Evolutionary conservation across 2,113 vertebrate species (phyloP), one percentile per base, ranked within the genome.

Genomic region (Tapirus terrestris): DNA sequence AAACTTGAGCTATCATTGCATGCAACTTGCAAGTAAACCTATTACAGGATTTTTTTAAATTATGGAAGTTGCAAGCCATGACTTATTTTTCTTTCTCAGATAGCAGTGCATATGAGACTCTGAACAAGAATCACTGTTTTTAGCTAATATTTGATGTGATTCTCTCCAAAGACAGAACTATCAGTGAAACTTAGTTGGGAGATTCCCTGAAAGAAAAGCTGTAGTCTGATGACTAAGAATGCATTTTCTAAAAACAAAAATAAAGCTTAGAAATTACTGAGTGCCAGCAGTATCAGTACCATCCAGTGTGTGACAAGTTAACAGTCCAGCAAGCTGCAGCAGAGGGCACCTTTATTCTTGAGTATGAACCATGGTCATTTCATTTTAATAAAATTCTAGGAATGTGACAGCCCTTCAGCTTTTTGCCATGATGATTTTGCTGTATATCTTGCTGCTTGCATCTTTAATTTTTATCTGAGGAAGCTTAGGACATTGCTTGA

Each of bases 231-330:
- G 33, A 23, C 39, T n/a, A 10, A 63, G 48, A 91, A 75, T 9
- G 3, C 29, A 3, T 91, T 91, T 82, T 76, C n/a, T 70, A 51
- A 88, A 80, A 70, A n/a, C 36, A 88, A 56, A 61, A 0, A 5
- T 8, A 60, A 67, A 84, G 5, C 43, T 33, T 67, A 18, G 10
- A 48, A 80, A 29, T 25, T 29, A 53, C 0, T n/a, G 10, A 12
- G 0, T 53, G 20, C 31, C 16, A 2, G 3, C 16, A 12, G 0
- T 16, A 8, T n/a, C 12, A 13, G 2, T 16, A 1, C 31, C 11
- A 8, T 17, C 10, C 1, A 8, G 51, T 20, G 8, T 39, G 13
- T 14, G 0, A 13, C 45, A 48, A 36, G 21, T 72, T 33, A 8
- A 9, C 27, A 11, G 17, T 21, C 36, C 9, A 61, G 51, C 20